These are phyloP conservation scores for Eulithis prunata DNA, from an alignment of 2,888 invertebrate species.

Conservation along the genomic window DNA sequence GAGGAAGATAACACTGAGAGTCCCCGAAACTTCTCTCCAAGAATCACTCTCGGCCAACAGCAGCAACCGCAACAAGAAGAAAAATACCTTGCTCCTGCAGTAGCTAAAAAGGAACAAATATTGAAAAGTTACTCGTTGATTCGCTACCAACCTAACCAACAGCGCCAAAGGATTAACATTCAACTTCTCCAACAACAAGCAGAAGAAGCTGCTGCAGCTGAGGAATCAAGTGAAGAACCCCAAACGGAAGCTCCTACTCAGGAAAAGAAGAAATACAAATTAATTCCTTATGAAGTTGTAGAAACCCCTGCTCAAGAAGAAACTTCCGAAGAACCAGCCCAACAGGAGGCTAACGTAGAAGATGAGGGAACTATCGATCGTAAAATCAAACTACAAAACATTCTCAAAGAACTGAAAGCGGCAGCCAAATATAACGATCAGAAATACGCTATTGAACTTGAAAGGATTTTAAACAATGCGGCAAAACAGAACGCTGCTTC, in stretches of 20 bases:
- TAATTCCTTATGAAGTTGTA: constrained; percentile 38
- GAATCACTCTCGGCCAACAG: constrained; percentile 31
- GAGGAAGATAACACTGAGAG: constrained; percentile 39
- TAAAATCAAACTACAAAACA: constrained; percentile 44
- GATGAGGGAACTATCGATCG: constrained; percentile 37
- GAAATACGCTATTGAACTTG: constrained; percentile 56
- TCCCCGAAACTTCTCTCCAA: constrained; percentile 37
- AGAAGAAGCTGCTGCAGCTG: constrained; percentile 23
- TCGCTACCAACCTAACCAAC: constrained; percentile 45
- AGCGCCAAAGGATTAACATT: constrained; percentile 38
- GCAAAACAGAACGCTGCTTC: constrained; percentile 58
- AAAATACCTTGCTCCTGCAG: constrained; percentile 39
- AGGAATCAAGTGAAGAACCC: constrained; percentile 22
- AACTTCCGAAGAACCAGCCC: constrained; percentile 23
- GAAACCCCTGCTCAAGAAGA: constrained; percentile 34
- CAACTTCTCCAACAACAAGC: constrained; percentile 32
- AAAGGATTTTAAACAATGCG: constrained; percentile 53
- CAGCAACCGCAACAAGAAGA: constrained; percentile 37
- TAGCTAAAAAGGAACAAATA: constrained; percentile 41
- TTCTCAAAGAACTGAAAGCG: constrained; percentile 53
- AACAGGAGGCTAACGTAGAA: constrained; percentile 28
- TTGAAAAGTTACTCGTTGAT: constrained; percentile 36
- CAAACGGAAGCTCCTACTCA: constrained; percentile 22
- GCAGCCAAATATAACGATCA: constrained; percentile 58
- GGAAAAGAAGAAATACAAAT: constrained; percentile 28